A percentile compares a stretch with the other conserved stretches of the same genome.
Evolutionary conservation across 1,140 invertebrate genomes (phyloP).

Genomic region (Sitodiplosis mosellana): DNA sequence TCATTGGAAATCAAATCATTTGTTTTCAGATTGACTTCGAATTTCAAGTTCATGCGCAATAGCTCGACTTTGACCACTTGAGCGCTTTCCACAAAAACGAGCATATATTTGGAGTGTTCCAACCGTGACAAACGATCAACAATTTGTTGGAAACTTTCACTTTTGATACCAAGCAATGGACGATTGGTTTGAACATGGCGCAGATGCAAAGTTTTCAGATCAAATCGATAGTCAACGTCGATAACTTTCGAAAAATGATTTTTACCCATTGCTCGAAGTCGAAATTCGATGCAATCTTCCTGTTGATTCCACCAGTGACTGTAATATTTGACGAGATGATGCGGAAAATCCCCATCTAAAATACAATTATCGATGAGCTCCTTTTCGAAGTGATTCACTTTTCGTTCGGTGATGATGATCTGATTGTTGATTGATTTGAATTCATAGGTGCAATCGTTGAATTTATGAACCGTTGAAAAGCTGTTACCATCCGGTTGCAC

Average conservation of each 20-base stretch:
- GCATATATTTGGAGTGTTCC: not conserved
- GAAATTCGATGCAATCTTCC: not conserved
- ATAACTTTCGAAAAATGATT: not conserved
- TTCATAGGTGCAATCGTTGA: not conserved
- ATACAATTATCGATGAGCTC: not conserved
- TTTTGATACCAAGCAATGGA: not conserved
- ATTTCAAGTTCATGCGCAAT: not conserved
- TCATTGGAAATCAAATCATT: not conserved
- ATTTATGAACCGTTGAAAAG: not conserved
- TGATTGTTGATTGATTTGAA: not conserved
- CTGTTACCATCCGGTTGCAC: not conserved
- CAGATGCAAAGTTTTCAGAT: not conserved
- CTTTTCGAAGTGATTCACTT: not conserved
- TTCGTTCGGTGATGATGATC: not conserved
- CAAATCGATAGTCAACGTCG: not conserved
- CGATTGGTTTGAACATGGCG: not conserved
- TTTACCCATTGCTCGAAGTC: not conserved
- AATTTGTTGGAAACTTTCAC: not conserved
- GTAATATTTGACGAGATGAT: not conserved
- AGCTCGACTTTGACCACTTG: not conserved
- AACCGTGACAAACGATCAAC: not conserved
- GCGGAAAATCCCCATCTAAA: not conserved
- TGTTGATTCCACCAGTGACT: not conserved
- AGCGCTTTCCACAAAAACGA: not conserved
- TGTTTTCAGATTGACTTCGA: not conserved